Evolutionary conservation across 2,113 vertebrate genomes (phyloP).

Genomic region (Notothenia coriiceps): DNA sequence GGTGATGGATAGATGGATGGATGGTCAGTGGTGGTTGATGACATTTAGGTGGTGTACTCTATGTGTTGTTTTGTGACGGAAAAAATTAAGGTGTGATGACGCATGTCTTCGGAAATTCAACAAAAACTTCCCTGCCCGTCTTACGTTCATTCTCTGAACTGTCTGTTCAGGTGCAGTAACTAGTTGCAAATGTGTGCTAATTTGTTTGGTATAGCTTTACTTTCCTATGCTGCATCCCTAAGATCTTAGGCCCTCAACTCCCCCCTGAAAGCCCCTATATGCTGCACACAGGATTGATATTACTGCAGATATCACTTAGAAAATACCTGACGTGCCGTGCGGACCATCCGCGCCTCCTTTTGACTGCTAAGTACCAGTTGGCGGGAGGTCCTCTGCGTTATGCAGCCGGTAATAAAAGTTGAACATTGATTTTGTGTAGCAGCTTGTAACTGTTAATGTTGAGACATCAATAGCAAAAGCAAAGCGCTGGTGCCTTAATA

Average conservation of each 20-base stretch:
- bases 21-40: conserved; percentile 38
- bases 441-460: conserved; percentile 99
- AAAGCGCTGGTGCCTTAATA: conserved; percentile 94
- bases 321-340: conserved; percentile 76
- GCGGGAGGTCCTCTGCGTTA: conserved; percentile 78
- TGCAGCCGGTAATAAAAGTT: conserved; percentile 95
- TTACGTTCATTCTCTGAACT: not conserved
- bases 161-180: not conserved
- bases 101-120: not conserved
- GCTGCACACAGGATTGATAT: conserved; percentile 73
- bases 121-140: not conserved
- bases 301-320: conserved; percentile 81
- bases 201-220: conserved; percentile 41
- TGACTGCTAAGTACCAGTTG: conserved; percentile 83
- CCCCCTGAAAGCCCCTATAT: conserved; percentile 41
- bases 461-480: conserved; percentile 99
- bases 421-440: conserved; percentile 98
- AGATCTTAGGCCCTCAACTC: conserved; percentile 41
- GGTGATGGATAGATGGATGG: conserved; percentile 59
- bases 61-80: not conserved
- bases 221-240: conserved; percentile 16
- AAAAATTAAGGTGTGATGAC: conserved; percentile 1
- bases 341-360: conserved; percentile 57
- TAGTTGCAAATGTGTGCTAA: conserved; percentile 41
- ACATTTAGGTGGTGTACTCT: conserved; percentile 37